Evolutionary conservation across 2,888 invertebrate genomes (phyloP), one percentile per base, ranked within the genome.

Genomic region (Tipula lateralis): DNA sequence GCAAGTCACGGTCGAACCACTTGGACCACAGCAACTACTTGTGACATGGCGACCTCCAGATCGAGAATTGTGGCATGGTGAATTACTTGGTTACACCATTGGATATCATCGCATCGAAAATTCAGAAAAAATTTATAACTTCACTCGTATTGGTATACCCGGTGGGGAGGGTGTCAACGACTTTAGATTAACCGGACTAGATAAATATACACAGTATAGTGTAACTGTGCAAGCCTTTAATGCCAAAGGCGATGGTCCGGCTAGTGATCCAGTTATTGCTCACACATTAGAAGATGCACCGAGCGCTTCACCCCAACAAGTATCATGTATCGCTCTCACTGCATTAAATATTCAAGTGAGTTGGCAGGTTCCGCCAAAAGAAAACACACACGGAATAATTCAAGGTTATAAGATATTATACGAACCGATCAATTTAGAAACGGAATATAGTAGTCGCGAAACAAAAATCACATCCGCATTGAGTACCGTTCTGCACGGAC

Each of bases 201-300:
- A 93, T 85, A 95, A 96, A 88, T 96, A 95, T 88, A 95, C 96
- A 0, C 93, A 94, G 84, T 96, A 96, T 89, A 93, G 94, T 85
- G 93, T 96, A 7, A 93, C 94, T 1, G 94, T 96, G 29, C 92
- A 94, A 85, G 96, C 96, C 0, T 96, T 95, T 89, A 96, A 96
- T 89, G 93, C 93, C 0, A 94, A 95, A 39, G 96, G 96, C 0
- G 93, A 94, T 82, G 96, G 96, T 0, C 95, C 96, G 0, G 91
- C 93, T 0, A 94, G 95, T 2, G 91, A 93, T 5, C 93, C 94
- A 0, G 92, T 94, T 2, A 85, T 89, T 29, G 88, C 88, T 1
- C 89, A 89, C 50, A 90, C 90, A 0, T 85, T 90, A 24, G 88
- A 91, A 87, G 88, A 90, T 87, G 95, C 94, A 84, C 95, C 95